These are phyloP conservation scores for Gallinago media DNA, from an alignment of 2,113 vertebrate species.

Conservation along the genomic window DNA sequence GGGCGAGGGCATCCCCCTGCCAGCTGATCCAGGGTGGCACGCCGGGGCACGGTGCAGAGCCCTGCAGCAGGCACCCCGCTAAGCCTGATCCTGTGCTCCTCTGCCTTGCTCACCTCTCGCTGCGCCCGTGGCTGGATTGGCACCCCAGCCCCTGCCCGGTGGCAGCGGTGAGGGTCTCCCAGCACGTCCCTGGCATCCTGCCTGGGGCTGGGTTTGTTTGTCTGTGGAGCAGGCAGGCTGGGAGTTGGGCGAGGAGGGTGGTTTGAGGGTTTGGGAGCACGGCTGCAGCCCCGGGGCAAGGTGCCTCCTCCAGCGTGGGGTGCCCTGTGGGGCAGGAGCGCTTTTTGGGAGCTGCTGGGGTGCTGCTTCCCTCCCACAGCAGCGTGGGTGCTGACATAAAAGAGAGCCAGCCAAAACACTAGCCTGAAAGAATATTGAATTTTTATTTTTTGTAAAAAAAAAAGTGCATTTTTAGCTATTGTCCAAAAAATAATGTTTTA, in stretches of 20 bases:
- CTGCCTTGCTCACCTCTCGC: not conserved
- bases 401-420: not conserved
- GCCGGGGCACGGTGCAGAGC: accelerated
- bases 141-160: not conserved
- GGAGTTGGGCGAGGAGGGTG: not conserved
- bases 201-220: accelerated
- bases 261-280: not conserved
- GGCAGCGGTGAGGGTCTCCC: accelerated
- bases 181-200: accelerated
- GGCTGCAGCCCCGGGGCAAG: not conserved
- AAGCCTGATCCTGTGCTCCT: not conserved
- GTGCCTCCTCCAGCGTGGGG: too few species aligned
- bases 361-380: not conserved
- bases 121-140: not conserved
- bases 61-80: not conserved
- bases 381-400: not conserved
- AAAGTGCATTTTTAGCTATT: not conserved
- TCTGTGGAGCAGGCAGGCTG: not conserved
- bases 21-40: not conserved
- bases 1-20: not conserved
- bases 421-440: not conserved
- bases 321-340: accelerated
- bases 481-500: accelerated
- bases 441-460: not conserved
- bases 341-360: not conserved